A percentile compares a stretch with the other conserved stretches of the same genome.
Conservation (phyloP, 2,888 invertebrate genomes). For the Chirona hameri region DNA sequence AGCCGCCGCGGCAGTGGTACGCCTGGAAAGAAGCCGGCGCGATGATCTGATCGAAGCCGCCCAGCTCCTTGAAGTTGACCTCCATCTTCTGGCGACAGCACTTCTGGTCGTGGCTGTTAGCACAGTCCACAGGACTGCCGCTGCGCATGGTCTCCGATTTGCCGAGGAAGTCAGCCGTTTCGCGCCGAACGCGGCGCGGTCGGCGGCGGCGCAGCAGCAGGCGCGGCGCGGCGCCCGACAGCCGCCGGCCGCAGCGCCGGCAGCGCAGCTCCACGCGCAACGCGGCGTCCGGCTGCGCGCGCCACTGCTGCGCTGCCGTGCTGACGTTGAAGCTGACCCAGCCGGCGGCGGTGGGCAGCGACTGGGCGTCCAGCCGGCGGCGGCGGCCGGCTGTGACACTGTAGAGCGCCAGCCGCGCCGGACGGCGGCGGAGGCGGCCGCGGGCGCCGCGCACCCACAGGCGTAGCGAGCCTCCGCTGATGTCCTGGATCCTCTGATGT, state of each 20-base stretch:
- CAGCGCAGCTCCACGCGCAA: not conserved
- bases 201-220: not conserved
- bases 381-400: not conserved
- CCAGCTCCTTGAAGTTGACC: constrained; percentile 62
- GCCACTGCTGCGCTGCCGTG: not conserved
- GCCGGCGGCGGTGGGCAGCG: not conserved
- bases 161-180: not conserved
- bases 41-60: constrained; percentile 61
- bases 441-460: not conserved
- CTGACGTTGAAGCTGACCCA: not conserved
- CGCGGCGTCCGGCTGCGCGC: not conserved
- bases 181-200: not conserved
- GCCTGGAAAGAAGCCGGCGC: constrained; percentile 67
- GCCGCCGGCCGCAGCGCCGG: not conserved
- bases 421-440: not conserved
- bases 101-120: not conserved
- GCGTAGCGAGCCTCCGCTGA: not conserved
- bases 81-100: constrained; percentile 65
- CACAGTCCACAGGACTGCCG: not conserved
- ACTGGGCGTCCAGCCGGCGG: not conserved
- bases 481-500: not conserved
- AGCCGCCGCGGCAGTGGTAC: constrained; percentile 65
- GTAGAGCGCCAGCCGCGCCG: not conserved
- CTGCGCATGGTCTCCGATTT: not conserved
- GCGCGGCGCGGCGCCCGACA: not conserved